These are phyloP conservation scores for Neelides sp. DNA, from an alignment of 1,140 invertebrate genomes.

Conservation along the genomic window DNA sequence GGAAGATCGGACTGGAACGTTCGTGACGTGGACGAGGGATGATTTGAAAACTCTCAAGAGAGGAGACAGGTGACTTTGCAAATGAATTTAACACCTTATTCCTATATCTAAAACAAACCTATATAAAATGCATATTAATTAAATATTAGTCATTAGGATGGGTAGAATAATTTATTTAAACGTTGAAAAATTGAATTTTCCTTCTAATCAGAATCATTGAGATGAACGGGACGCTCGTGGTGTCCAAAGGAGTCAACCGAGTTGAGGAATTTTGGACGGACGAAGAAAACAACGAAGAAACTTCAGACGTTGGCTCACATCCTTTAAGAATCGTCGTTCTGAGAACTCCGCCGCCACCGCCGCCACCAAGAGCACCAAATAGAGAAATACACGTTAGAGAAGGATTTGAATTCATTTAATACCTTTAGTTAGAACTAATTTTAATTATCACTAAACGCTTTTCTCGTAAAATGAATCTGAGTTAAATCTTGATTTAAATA, in stretches of 20 bases:
- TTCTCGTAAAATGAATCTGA: no score
- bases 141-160: no score
- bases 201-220: conserved; percentile 54
- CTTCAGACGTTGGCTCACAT: conserved; percentile 19
- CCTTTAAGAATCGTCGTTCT: conserved; percentile 27
- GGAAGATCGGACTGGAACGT: conserved; percentile 47
- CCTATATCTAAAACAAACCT: no score
- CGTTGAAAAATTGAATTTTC: neutral
- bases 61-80: conserved; percentile 51
- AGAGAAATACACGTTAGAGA: conserved; percentile 28
- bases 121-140: no score
- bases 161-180: neutral
- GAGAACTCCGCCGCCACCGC: conserved; percentile 27
- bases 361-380: conserved; percentile 28
- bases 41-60: conserved; percentile 52
- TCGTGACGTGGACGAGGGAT: conserved; percentile 62
- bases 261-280: conserved; percentile 31
- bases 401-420: no score
- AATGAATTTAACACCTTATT: conserved; percentile 9
- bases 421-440: no score
- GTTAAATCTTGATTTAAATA: neutral
- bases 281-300: conserved; percentile 11
- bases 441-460: no score
- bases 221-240: conserved; percentile 63
- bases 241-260: conserved; percentile 43